Evolutionary conservation across 2,113 vertebrate species (phyloP).

Genomic region (Trematocara macrostoma): DNA sequence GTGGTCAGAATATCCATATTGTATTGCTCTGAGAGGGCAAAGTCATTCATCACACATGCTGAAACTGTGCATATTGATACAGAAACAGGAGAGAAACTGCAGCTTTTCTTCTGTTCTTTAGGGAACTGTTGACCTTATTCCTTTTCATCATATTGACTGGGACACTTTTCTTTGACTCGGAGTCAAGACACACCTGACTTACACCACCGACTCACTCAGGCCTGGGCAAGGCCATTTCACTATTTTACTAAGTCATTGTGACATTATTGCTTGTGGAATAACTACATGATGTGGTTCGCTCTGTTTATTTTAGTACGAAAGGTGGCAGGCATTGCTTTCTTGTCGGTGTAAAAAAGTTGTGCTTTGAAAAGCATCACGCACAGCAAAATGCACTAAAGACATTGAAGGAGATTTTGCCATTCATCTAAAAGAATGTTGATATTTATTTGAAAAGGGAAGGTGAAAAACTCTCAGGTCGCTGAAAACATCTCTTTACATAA

Average conservation of each 20-base stretch:
- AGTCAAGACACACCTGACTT: background rate
- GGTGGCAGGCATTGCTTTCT: background rate
- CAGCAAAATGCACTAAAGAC: background rate
- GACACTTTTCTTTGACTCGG: background rate
- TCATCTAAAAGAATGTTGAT: background rate
- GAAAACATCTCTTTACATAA: background rate
- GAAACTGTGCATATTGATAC: background rate
- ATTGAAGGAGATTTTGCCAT: background rate
- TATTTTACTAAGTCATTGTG: background rate
- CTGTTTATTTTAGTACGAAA: background rate
- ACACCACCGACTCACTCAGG: background rate
- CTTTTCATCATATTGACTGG: background rate
- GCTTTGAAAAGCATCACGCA: background rate
- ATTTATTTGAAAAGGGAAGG: background rate
- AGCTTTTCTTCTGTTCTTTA: background rate
- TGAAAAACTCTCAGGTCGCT: background rate
- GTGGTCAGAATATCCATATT: conserved; percentile 14
- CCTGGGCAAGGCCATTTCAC: background rate
- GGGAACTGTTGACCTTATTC: background rate
- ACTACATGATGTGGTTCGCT: background rate
- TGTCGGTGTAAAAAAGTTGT: background rate
- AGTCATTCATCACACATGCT: background rate
- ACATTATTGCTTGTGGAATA: background rate
- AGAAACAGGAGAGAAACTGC: background rate
- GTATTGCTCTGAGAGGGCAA: background rate